Percentiles rank a stretch among this genome's conserved stretches.
Conservation (phyloP, 2,888 invertebrate species). For the Periphyllus acericola region DNA sequence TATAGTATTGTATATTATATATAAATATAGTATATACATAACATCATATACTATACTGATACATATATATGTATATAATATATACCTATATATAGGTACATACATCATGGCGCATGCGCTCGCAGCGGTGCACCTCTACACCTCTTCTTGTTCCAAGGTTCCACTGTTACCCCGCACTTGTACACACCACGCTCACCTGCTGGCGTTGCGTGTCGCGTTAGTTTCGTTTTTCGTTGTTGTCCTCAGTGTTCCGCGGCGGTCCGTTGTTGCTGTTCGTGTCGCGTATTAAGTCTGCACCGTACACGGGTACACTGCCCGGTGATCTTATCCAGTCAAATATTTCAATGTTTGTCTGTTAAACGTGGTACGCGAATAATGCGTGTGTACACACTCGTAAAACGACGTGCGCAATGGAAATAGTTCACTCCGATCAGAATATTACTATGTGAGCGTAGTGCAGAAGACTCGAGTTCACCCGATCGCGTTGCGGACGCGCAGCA, state of each 20-base stretch:
- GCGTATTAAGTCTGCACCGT: neutral
- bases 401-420: neutral
- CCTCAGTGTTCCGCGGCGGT: constrained; percentile 32
- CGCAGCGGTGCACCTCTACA: constrained; percentile 3
- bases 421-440: constrained; percentile 19
- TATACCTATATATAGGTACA: neutral
- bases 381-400: constrained; percentile 17
- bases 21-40: no score
- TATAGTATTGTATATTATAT: neutral
- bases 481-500: neutral
- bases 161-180: constrained; percentile 7
- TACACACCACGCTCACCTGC: constrained; percentile 27
- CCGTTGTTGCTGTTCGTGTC: neutral
- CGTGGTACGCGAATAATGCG: constrained; percentile 25
- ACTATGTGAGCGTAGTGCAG: constrained; percentile 30
- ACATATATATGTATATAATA: neutral
- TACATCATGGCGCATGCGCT: constrained; percentile 45
- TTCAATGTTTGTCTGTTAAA: neutral
- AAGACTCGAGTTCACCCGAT: neutral
- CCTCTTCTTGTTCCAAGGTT: constrained; percentile 52
- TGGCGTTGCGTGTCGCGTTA: constrained; percentile 38
- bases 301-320: neutral
- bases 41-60: no score
- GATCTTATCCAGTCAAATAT: neutral
- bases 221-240: constrained; percentile 39